Conservation (phyloP, 2,113 vertebrate genomes). For the Globicephala melas region DNA sequence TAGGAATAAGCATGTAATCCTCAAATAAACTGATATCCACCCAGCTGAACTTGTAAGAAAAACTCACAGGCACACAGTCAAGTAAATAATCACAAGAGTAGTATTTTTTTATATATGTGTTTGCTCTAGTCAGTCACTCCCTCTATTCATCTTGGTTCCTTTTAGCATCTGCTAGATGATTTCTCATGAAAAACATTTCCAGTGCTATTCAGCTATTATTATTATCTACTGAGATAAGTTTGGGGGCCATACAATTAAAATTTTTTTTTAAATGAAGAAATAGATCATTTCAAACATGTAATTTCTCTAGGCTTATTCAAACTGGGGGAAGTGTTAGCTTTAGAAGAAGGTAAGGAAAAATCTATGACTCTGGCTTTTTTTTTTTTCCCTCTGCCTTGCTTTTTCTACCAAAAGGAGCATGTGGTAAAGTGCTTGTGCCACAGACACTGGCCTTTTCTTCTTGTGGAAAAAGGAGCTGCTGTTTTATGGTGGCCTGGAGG, state of each 20-base stretch:
- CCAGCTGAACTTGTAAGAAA: not conserved
- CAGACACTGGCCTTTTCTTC: constrained; percentile 85
- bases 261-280: not conserved
- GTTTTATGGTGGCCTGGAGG: constrained; percentile 84
- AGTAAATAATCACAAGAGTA: not conserved
- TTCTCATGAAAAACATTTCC: not conserved
- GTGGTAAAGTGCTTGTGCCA: constrained; percentile 81
- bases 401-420: constrained; percentile 77
- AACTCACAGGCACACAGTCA: not conserved
- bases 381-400: constrained; percentile 31
- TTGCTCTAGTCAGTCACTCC: not conserved
- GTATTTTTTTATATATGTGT: not conserved
- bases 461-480: constrained; percentile 82
- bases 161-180: not conserved
- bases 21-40: not conserved
- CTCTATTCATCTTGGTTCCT: not conserved
- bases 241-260: not conserved
- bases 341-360: constrained; percentile 33
- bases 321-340: not conserved
- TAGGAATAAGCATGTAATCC: not conserved
- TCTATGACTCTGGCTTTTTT: not conserved
- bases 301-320: constrained; percentile 1
- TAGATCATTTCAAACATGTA: not conserved
- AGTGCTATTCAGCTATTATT: not conserved
- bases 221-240: not conserved